These are phyloP conservation scores for Hyperopisus bebe DNA, from an alignment of 2,113 vertebrate species.

Conservation along the genomic window DNA sequence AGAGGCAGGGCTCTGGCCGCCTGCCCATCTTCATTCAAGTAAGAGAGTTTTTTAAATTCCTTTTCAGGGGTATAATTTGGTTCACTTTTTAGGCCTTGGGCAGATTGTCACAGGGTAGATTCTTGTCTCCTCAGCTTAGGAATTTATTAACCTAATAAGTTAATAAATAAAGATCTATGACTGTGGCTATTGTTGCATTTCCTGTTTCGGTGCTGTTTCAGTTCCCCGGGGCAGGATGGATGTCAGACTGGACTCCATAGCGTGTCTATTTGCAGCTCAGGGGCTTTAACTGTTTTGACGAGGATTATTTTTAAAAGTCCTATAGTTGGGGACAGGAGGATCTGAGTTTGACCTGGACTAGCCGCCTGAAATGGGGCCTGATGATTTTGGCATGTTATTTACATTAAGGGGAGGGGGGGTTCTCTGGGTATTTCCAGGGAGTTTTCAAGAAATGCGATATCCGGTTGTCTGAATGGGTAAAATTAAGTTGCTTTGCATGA, in stretches of 20 bases:
- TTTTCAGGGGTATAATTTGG: not conserved
- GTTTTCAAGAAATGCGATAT: not conserved
- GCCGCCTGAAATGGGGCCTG: not conserved
- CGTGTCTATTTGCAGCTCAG: not conserved
- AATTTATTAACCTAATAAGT: not conserved
- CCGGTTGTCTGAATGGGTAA: not conserved
- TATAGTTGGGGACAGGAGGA: not conserved
- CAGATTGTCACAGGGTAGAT: not conserved
- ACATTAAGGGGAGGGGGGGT: not conserved
- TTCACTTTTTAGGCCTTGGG: not conserved
- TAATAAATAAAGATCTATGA: not conserved
- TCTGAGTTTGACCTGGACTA: not conserved
- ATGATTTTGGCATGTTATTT: not conserved
- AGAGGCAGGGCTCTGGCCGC: not conserved
- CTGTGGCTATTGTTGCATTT: not conserved
- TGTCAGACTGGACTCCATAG: not conserved
- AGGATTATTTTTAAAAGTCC: not conserved
- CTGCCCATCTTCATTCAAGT: not conserved
- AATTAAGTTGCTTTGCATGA: constrained; percentile 2
- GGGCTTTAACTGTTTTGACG: not conserved
- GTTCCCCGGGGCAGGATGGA: not conserved
- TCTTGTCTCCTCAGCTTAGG: not conserved
- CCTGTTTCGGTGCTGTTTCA: not conserved
- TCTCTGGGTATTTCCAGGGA: not conserved
- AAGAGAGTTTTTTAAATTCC: not conserved